Evolutionary conservation across 2,888 invertebrate species (phyloP), one percentile per base, ranked within the genome.

Genomic region (Cryptus armator): DNA sequence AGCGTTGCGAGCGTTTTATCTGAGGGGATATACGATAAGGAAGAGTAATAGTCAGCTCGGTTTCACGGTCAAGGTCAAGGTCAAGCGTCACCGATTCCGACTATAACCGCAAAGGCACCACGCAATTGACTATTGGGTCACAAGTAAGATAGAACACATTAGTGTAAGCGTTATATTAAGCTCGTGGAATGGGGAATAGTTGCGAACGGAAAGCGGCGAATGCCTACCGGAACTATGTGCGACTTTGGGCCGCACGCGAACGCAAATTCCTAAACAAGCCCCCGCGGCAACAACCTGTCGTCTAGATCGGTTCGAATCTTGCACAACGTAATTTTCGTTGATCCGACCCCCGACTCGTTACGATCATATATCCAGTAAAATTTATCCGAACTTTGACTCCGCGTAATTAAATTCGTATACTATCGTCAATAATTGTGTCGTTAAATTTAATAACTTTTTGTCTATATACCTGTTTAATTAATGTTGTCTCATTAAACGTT

Each of bases 51-150:
- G 56, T 72, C 66, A 37, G 81, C 77, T 80, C 32, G 53, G 62
- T 74, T 79, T 71, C 86, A 88, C 87, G 89, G 88, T 89, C 90
- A 90, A 90, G 89, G 88, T 89, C 90, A 90, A 90, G 89, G 89
- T 64, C 86, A 84, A 75, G 6, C 4, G 72, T 19, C 37, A 37
- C 24, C 10, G 19, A 16, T 12, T 14, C 44, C 24, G 37, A 10
- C 56, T 19, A 14, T 32, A 9, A 70, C 51, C 16, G 74, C 64
- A 62, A 68, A 76, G 59, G 19, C 44, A 56, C 77, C 84, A 67
- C 76, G 84, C 81, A 80, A 84, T 77, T 81, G 81, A 77, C 72
- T 84, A 72, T 84, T 74, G 76, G 75, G 72, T 68, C 81, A 77
- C 77, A 67, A 76, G 84, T 46, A 9, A 72, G 76, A 76, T 81